Base-by-base conservation (phyloP, 2,888 invertebrate species). In the Archips crataeganus region DNA sequence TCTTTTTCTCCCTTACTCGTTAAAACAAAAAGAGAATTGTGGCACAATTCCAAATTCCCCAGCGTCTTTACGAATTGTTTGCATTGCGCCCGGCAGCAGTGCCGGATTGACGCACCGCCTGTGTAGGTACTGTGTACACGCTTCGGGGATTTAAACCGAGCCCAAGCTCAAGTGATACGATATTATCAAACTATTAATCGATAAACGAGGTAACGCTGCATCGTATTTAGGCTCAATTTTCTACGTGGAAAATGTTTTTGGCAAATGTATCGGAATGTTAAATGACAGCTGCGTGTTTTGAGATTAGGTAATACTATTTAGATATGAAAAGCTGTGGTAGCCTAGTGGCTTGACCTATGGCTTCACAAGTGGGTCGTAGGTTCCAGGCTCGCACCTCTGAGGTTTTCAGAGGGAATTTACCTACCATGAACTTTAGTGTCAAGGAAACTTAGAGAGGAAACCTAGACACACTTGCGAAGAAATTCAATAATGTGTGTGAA, bases 1-100 rank as follows among this genome's bases (percentile, higher is more conserved):
- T 54, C 9, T 66, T 69, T 59, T 51, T 64, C 60, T 42, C 32
- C 60, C 51, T 42, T 69, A 69, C 61, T 45, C 67, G 60, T 74
- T 72, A 77, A 80, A 80, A 82, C 81, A 83, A 81, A 82, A 81
- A 81, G 76, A 76, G 75, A 76, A 79, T 75, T 76, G 76, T 92
- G 93, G 93, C 93, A 91, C 77, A 76, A 83, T 84, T 92, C 93
- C 93, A 93, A 92, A 89, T 90, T 87, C 86, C 86, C 83, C 78
- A 84, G 83, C 83, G 85, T 89, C 89, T 89, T 89, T 87, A 84
- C 83, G 84, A 84, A 90, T 90, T 91, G 91, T 92, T 91, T 91
- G 91, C 86, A 88, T 85, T 87, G 84, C 83, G 84, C 79, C 80
- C 82, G 81, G 81, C 79, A 80, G 82, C 81, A 81, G 83, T 84